These are phyloP conservation scores for Dendrolimus pini DNA, from an alignment of 2,888 invertebrate genomes.

Conservation along the genomic window DNA sequence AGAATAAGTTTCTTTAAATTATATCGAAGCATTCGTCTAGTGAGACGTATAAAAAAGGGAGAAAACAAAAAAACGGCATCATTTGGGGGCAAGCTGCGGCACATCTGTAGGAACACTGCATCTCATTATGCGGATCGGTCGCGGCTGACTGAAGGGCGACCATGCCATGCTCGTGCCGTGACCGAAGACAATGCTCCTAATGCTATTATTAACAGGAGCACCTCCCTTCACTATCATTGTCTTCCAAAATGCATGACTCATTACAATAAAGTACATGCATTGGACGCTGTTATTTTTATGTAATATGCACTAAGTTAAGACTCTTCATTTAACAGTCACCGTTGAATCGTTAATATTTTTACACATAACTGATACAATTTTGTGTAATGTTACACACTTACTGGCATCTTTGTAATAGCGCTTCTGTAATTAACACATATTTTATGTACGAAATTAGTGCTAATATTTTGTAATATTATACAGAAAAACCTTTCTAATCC, in stretches of 20 bases:
- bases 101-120: slow-evolving; percentile 70
- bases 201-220: slow-evolving; percentile 20
- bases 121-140: slow-evolving; percentile 66
- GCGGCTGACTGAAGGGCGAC: slow-evolving; percentile 47
- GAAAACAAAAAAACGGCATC: slow-evolving; percentile 46
- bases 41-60: slow-evolving; percentile 31
- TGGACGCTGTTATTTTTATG: background rate
- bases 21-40: slow-evolving; percentile 11
- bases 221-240: slow-evolving; percentile 18
- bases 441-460: too few relatives aligned
- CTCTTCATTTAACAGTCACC: background rate
- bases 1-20: slow-evolving; percentile 8
- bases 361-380: too few relatives aligned
- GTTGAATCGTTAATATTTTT: too few relatives aligned
- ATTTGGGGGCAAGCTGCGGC: slow-evolving; percentile 63
- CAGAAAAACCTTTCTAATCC: too few relatives aligned
- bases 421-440: too few relatives aligned
- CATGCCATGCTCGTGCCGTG: slow-evolving; percentile 26
- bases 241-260: slow-evolving; percentile 14
- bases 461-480: too few relatives aligned
- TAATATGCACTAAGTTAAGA: background rate
- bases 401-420: too few relatives aligned
- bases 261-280: background rate
- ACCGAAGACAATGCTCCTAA: slow-evolving; percentile 38
- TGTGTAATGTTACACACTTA: too few relatives aligned